Conservation (phyloP, 2,113 vertebrate species). For the Corynorhinus townsendii region DNA sequence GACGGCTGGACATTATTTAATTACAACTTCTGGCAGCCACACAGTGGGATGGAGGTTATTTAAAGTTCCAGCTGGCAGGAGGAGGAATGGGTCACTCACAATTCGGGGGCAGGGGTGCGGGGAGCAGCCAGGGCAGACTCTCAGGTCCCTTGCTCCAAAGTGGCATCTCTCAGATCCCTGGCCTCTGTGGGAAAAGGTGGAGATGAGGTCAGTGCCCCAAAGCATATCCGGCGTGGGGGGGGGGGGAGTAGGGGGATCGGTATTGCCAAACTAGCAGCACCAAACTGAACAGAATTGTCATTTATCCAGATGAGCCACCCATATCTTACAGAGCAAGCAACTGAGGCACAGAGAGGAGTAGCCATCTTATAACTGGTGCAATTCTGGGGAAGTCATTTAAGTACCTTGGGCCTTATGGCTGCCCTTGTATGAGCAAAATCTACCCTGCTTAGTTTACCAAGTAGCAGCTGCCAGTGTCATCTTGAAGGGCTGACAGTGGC, state of each 20-base stretch:
- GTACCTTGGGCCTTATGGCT: not conserved
- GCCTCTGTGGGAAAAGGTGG: not conserved
- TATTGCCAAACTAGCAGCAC: not conserved
- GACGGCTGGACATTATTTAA: slow-evolving; percentile 78
- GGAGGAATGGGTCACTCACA: slow-evolving; percentile 70
- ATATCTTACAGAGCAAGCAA: not conserved
- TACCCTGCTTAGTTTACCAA: not conserved
- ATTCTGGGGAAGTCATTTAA: not conserved
- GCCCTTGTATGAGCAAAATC: not conserved
- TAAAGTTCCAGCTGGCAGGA: slow-evolving; percentile 70
- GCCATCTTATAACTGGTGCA: not conserved
- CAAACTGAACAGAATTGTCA: not conserved
- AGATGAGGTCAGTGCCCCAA: not conserved
- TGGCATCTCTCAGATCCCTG: not conserved
- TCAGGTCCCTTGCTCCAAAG: not conserved
- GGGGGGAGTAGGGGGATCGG: too few species aligned
- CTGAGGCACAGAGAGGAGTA: not conserved
- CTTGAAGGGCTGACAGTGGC: not conserved
- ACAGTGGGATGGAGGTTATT: slow-evolving; percentile 70
- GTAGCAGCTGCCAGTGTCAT: not conserved
- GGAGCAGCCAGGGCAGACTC: not conserved
- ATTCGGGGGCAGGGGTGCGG: not conserved
- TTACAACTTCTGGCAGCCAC: slow-evolving; percentile 73
- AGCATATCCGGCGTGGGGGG: not conserved
- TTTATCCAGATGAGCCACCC: not conserved